Evolutionary conservation across 2,888 invertebrate species (phyloP), one percentile per base, ranked within the genome.

Genomic region (Ligdia adustata): DNA sequence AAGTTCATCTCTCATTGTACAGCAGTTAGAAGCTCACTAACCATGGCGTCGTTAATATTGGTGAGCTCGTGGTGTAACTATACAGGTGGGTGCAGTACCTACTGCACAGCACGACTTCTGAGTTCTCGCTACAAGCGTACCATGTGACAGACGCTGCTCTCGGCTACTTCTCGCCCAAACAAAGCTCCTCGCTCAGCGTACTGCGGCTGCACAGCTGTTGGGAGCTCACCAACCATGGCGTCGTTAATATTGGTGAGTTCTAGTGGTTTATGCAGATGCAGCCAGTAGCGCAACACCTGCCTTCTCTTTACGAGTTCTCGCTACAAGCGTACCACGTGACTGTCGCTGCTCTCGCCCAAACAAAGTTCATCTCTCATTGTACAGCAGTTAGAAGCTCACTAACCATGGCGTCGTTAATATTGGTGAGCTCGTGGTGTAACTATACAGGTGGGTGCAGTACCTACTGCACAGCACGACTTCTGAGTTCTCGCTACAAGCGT

Each of bases 1-100:
- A 88, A 97, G 97, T 81, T 94, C 96, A 65, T 95, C 96, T 39
- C 92, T 98, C 60, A 95, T 95, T 77, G 95, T 97, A 97, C 74
- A 97, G 97, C 50, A 98, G 98, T 83, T 98, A 98, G 98, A 98
- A 99, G 84, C 93, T 98, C 59, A 98, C 98, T 63, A 98, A 98
- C 90, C 98, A 98, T 79, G 98, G 98, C 42, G 95, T 98, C 74
- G 97, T 98, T 70, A 98, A 98, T 91, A 97, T 98, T 69, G 97
- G 97, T 97, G 79, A 93, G 60, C 29, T n/a, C n/a, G n/a, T n/a
- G 9, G 1, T 9, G 11, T 6, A 11, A 33, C n/a, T n/a, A n/a
- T 22, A 5, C 62, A 91, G 91, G 91, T 98, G 42, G 97, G 98
- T 7, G 98, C 98, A 52, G 97, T 98, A n/a, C n/a, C n/a, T n/a